These are phyloP conservation scores for Anoncus sp. DNA, from an alignment of 2,888 invertebrate species.

Conservation along the genomic window DNA sequence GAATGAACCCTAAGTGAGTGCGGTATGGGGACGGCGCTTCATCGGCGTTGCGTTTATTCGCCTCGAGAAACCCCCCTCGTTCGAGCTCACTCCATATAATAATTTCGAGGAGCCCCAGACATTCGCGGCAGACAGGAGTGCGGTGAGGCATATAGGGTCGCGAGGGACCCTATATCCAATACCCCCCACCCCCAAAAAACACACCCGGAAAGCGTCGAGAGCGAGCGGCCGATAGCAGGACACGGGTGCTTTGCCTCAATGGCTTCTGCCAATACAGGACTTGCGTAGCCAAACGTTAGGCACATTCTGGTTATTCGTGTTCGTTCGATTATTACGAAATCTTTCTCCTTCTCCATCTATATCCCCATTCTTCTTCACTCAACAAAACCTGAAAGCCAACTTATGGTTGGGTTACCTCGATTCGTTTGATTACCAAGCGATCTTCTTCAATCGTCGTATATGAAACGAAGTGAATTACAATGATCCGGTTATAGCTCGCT, in stretches of 20 bases:
- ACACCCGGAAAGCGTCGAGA: slow-evolving; percentile 48
- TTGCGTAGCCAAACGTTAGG: slow-evolving; percentile 7
- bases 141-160: slow-evolving; percentile 54
- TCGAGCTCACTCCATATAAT: slow-evolving; percentile 68
- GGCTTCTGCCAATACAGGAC: slow-evolving; percentile 44
- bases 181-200: slow-evolving; percentile 56
- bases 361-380: slow-evolving; percentile 14
- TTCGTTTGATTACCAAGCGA: slow-evolving; percentile 14
- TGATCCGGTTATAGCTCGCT: slow-evolving; percentile 15
- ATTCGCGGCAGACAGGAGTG: slow-evolving; percentile 64
- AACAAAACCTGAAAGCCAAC: slow-evolving; percentile 29
- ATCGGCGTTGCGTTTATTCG: slow-evolving; percentile 60
- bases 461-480: slow-evolving; percentile 18
- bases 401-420: slow-evolving; percentile 23
- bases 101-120: slow-evolving; percentile 73
- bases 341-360: slow-evolving; percentile 16
- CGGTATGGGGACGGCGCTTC: slow-evolving; percentile 50
- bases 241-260: slow-evolving; percentile 49
- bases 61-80: slow-evolving; percentile 62
- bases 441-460: slow-evolving; percentile 20
- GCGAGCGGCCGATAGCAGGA: slow-evolving; percentile 32
- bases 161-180: slow-evolving; percentile 45
- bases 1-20: slow-evolving; percentile 41
- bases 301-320: slow-evolving; percentile 20
- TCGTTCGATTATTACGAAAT: slow-evolving; percentile 57